Evolutionary conservation across 2,797 vertebrate genomes (phyloP), one percentile per base, ranked within the genome.

Genomic region (Carapus acus): DNA sequence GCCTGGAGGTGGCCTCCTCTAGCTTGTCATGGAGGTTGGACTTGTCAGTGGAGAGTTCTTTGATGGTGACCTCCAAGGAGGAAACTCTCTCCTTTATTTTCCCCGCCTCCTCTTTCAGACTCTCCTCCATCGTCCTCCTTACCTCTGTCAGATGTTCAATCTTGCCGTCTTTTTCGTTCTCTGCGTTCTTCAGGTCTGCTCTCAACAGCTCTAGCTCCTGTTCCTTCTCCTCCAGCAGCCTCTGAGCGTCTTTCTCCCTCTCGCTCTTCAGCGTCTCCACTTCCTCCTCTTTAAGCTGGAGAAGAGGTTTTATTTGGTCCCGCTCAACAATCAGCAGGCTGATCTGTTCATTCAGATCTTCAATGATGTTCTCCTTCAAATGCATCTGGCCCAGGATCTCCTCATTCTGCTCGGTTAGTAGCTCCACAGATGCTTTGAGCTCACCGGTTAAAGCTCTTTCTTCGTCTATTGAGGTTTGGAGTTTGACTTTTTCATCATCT

Each of bases 291-390:
- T 21, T 62, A 1, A 50, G 33, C 33, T 73, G 62, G 6, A 91
- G 67, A 80, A 80, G 76, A 45, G 63, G 78, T 23, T 80, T 67
- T 12, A 82, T 58, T 61, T 70, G 51, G 38, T 84, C 79, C 37
- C 83, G 88, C 69, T 92, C 84, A 44, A 82, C 74, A 23, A 72
- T 77, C 65, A 91, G 67, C 23, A 13, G 62, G 57, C 27, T 5
- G 0, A 90, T 29, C 18, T 76, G 82, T 48, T 87, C 71, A 62
- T 90, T 81, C 8, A 93, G 72, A 55, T 91, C 89, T 70, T 86
- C 76, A 29, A 83, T 22, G 15, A 64, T 27, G 24, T 29, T 64
- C 41, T 96, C 91, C 78, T 86, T 91, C 46, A 88, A 71, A 39
- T 84, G 60, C 3, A 93, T 59, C 14, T 81, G 81, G 27, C 62